Conservation (phyloP, 35 echinoderm and acorn worm genomes). For the Apostichopus parvimensis region DNA sequence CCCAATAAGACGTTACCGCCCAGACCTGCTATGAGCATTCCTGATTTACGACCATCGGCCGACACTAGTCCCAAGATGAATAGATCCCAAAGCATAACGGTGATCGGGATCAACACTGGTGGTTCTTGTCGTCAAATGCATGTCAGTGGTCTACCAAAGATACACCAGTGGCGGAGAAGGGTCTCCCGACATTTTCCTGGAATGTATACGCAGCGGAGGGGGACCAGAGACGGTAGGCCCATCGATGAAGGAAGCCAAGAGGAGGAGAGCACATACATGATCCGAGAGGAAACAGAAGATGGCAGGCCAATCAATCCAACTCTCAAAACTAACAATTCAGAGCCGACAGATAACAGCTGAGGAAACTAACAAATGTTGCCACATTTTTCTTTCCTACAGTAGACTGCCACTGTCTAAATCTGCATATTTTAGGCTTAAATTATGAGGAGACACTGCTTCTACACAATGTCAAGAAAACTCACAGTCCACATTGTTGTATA, state of each 20-base stretch:
- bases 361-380: neutral
- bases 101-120: neutral
- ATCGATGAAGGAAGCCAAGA: neutral
- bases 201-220: neutral
- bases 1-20: neutral
- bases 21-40: neutral
- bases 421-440: too few relatives aligned
- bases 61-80: too few relatives aligned
- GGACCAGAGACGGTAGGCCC: neutral
- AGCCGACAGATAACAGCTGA: neutral
- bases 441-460: too few relatives aligned
- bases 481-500: too few relatives aligned
- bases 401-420: too few relatives aligned
- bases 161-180: neutral
- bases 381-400: too few relatives aligned
- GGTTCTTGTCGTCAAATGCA: neutral
- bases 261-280: neutral
- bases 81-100: neutral
- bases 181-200: neutral
- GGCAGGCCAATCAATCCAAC: neutral
- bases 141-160: neutral
- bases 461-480: too few relatives aligned
- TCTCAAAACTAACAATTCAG: neutral
- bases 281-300: conserved; percentile 19
- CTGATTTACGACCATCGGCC: neutral